These are phyloP conservation scores for Sinhomidia bicolor DNA, from an alignment of 2,888 invertebrate species.

Conservation along the genomic window DNA sequence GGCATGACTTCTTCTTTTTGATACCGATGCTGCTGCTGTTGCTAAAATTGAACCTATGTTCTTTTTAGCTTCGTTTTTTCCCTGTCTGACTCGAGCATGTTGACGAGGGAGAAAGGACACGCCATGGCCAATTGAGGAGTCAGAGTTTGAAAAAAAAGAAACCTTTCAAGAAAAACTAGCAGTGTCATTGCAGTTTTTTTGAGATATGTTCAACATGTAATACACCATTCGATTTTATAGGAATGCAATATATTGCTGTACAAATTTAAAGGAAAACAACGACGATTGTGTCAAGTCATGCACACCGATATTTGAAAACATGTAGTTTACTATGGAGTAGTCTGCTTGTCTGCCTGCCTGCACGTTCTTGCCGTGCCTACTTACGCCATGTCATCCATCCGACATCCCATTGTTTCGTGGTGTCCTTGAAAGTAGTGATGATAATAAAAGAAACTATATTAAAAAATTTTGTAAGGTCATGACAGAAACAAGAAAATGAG, in stretches of 20 bases:
- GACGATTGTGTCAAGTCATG: background rate
- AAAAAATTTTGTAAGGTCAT: background rate
- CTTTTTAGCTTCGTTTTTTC: background rate
- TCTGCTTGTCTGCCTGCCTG: no score
- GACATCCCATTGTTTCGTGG: background rate
- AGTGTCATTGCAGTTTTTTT: background rate
- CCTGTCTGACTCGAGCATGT: slow-evolving; percentile 15
- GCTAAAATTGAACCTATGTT: background rate
- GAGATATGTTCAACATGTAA: background rate
- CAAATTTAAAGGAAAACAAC: background rate
- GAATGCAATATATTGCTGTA: background rate
- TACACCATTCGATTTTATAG: background rate
- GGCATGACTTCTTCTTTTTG: background rate
- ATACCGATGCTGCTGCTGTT: background rate
- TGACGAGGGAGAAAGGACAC: slow-evolving; percentile 46
- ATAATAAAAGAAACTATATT: background rate
- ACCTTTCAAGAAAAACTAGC: slow-evolving; percentile 25
- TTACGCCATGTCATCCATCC: no score
- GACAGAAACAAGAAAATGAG: slow-evolving; percentile 2
- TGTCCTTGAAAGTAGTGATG: background rate
- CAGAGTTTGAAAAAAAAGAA: slow-evolving; percentile 41
- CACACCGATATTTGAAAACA: background rate
- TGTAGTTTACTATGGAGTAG: no score
- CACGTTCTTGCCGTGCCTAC: background rate
- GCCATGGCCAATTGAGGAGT: slow-evolving; percentile 46